These are phyloP conservation scores for Cheilosia soror DNA, from an alignment of 2,888 invertebrate genomes.

Conservation along the genomic window DNA sequence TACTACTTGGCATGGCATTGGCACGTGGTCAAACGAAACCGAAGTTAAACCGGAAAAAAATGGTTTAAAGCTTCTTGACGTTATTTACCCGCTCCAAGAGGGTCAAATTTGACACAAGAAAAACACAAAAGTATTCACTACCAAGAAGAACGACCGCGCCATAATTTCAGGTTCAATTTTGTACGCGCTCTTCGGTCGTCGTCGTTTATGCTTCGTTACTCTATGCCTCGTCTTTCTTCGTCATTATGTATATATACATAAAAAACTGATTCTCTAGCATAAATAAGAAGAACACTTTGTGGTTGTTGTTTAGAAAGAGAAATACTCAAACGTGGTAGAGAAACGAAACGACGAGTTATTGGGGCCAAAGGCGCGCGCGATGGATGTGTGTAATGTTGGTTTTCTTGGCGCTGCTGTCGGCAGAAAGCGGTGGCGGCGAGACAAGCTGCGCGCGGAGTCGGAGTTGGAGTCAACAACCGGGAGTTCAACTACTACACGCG, in stretches of 20 bases:
- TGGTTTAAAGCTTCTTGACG: conserved; percentile 26
- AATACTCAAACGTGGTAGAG: background rate
- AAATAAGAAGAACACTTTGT: conserved; percentile 31
- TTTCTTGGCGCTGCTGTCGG: conserved; percentile 39
- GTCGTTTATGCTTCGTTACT: conserved; percentile 30
- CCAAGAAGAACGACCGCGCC: conserved; percentile 4
- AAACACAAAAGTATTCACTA: background rate
- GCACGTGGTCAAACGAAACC: conserved; percentile 67
- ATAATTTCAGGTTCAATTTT: conserved; percentile 47
- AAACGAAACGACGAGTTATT: conserved; percentile 23
- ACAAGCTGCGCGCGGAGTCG: conserved; percentile 66
- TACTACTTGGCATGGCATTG: no score
- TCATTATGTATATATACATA: background rate
- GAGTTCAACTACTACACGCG: conserved; percentile 70
- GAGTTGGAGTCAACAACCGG: conserved; percentile 72
- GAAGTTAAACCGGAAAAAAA: conserved; percentile 47
- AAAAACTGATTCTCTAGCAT: conserved; percentile 35
- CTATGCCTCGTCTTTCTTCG: background rate
- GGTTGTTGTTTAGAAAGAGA: conserved; percentile 13
- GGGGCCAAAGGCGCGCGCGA: conserved; percentile 17
- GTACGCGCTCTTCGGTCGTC: conserved; percentile 21
- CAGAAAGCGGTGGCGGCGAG: conserved; percentile 35
- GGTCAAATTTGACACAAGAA: conserved; percentile 31
- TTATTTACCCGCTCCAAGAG: background rate
- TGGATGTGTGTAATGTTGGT: conserved; percentile 33